Percentiles rank a stretch among this genome's conserved stretches.
Conservation (phyloP, 1,140 invertebrate species). For the Lycorma delicatula region DNA sequence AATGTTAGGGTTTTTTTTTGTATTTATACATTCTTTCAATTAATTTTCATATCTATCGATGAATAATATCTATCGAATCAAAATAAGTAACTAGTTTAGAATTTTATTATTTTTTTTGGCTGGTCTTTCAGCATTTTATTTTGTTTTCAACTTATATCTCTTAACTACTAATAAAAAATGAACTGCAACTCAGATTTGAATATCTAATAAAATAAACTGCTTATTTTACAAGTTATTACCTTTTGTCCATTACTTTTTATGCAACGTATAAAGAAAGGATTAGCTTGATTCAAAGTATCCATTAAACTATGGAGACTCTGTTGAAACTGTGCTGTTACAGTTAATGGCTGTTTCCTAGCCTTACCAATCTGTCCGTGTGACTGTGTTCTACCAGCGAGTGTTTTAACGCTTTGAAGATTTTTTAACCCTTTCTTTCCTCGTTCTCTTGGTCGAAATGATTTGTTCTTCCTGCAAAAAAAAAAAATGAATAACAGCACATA, state of each 20-base stretch:
- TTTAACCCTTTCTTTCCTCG: slow-evolving; percentile 71
- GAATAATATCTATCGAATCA: no score
- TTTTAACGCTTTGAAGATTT: slow-evolving; percentile 84
- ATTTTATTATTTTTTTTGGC: no score
- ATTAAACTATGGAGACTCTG: slow-evolving; percentile 83
- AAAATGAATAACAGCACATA: not conserved
- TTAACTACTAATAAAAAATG: not conserved
- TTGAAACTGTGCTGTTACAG: slow-evolving; percentile 90
- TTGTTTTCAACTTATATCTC: no score
- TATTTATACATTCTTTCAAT: no score
- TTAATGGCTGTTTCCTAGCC: slow-evolving; percentile 76
- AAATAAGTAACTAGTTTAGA: no score
- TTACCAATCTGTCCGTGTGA: slow-evolving; percentile 49
- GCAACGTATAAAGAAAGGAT: slow-evolving; percentile 94
- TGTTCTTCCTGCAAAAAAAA: slow-evolving; percentile 68
- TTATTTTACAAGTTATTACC: no score
- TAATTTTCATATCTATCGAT: no score
- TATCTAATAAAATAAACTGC: not conserved
- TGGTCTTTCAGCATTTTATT: no score
- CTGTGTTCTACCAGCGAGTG: slow-evolving; percentile 63
- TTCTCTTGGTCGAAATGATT: slow-evolving; percentile 74
- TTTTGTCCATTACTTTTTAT: slow-evolving; percentile 94
- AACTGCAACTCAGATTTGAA: not conserved
- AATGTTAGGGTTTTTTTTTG: no score
- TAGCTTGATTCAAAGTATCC: slow-evolving; percentile 89